Evolutionary conservation across 2,797 vertebrate species (phyloP).

Genomic region (Lepus oiostolus): DNA sequence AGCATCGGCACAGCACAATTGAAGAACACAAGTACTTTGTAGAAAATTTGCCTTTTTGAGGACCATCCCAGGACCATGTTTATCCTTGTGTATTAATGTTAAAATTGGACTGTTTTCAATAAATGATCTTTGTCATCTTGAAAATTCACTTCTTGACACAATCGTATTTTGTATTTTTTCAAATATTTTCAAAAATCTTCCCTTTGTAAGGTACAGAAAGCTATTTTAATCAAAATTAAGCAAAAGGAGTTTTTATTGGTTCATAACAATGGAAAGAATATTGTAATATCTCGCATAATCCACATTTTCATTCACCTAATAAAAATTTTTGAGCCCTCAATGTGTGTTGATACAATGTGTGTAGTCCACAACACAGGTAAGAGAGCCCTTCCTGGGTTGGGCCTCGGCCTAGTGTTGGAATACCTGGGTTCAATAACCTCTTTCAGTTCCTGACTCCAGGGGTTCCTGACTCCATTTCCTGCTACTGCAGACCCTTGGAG

Average conservation of each 20-base stretch:
- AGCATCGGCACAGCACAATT: background rate
- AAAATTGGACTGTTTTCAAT: background rate
- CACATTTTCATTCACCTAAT: background rate
- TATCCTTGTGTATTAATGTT: background rate
- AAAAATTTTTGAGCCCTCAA: background rate
- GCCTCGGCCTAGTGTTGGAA: too few relatives aligned
- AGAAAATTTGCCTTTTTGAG: background rate
- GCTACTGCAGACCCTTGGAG: too few relatives aligned
- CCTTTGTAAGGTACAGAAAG: background rate
- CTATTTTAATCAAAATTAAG: background rate
- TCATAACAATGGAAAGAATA: background rate
- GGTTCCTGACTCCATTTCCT: too few relatives aligned
- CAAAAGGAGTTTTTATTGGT: background rate
- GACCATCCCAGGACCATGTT: background rate
- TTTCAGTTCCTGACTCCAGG: too few relatives aligned
- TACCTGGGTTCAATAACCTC: too few relatives aligned
- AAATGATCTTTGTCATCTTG: background rate
- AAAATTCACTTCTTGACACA: background rate
- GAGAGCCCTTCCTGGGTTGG: too few relatives aligned
- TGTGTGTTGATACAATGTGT: background rate
- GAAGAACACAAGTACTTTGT: background rate
- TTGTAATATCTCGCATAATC: background rate
- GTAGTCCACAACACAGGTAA: background rate
- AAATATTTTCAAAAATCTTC: constrained; percentile 15
- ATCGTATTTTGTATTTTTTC: background rate